Base-by-base conservation (phyloP, 2,797 vertebrate genomes). In the Brachymystax lenok region DNA sequence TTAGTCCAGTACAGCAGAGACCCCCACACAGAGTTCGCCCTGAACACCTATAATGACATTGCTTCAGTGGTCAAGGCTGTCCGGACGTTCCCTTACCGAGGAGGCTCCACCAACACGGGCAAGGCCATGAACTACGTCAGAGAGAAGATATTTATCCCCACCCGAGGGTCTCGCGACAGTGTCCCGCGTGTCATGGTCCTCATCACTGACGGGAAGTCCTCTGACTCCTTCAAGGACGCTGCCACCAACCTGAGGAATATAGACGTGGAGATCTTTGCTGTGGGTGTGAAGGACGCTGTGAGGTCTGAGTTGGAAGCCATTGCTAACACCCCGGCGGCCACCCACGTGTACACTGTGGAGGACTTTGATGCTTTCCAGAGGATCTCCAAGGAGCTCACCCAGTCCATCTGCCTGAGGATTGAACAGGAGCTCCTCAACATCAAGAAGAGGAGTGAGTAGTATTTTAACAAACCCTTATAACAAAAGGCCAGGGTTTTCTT, bases 341-440 rank as follows among this genome's bases (percentile, higher is more conserved):
- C 93, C 56, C 98, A 99, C 0, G 98, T 99, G 73, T 99, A 94
- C 74, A 97, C 97, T 33, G 98, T 99, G 78, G 98, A 99, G 89
- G 98, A 99, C 88, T 99, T 99, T 88, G 98, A 99, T 90, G 98
- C 98, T 79, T 99, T 99, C 86, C 96, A 99, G 88, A 97, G 97
- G 89, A 99, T 99, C 90, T 98, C 98, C 1, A 97, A 99, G 90
- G 97, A 99, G 87, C 95, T 99, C 73, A 99, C 98, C 17, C 96
- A 99, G 86, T 98, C 98, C 79, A 97, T 99, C 86, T 99, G 98
- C 82, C 92, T 99, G 76, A 94, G 98, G 88, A 99, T 99, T 86
- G 98, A 99, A 87, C 98, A 99, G 89, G 98, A 99, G 77, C 91
- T 98, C 76, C 94, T 95, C 74, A 97, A 96, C 87, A 99, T 99